A percentile compares a stretch with the other conserved stretches of the same genome.
phyloP scores from a whole-genome alignment of 2,797 vertebrate species.

The Iguana delicatissima region DNA sequence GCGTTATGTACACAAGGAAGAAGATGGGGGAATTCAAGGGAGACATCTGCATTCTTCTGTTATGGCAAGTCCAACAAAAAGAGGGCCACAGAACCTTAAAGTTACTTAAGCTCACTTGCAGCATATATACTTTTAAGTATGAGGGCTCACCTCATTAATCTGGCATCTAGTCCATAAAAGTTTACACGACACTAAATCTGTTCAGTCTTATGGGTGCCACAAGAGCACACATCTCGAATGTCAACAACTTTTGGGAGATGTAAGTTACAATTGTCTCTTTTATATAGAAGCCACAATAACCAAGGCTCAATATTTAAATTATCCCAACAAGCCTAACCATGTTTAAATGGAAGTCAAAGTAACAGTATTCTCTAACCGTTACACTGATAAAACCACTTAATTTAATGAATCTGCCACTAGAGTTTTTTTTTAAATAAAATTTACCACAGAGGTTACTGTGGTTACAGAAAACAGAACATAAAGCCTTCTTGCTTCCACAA shows the following conservation, averaged over 20 bases:
- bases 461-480: neutral
- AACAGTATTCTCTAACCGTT: neutral
- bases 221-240: neutral
- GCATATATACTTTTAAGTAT: neutral
- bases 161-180: neutral
- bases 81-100: neutral
- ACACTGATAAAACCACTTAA: neutral
- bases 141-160: neutral
- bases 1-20: neutral
- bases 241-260: neutral
- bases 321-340: neutral
- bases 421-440: neutral
- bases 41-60: neutral
- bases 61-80: neutral
- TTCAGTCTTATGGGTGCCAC: too few species aligned
- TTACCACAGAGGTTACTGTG: neutral
- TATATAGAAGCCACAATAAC: neutral
- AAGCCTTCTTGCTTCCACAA: neutral
- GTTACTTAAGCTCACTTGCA: neutral
- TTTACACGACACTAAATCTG: too few species aligned
- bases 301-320: neutral
- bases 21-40: neutral
- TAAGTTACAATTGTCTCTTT: neutral
- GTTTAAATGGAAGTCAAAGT: neutral
- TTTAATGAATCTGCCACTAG: neutral